These are phyloP conservation scores for Takifugu ocellatus DNA, from an alignment of 2,797 vertebrate species.

Conservation along the genomic window DNA sequence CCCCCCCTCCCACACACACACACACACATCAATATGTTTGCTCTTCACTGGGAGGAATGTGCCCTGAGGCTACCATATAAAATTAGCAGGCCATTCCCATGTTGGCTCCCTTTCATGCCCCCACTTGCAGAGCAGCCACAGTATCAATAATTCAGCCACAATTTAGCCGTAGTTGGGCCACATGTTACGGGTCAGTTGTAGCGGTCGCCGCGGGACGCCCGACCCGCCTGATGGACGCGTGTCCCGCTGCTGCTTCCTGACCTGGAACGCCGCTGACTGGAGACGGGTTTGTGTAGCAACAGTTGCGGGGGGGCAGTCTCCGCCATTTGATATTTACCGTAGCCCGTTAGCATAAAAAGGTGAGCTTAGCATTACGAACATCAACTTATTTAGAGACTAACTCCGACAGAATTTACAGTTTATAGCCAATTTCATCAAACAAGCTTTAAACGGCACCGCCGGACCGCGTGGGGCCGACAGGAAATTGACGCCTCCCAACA, in stretches of 20 bases:
- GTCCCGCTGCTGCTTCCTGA: constrained; percentile 3
- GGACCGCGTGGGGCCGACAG: constrained; percentile 36
- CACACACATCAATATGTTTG: constrained; percentile 75
- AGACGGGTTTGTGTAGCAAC: too few relatives aligned
- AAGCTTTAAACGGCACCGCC: too few relatives aligned
- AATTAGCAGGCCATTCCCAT: constrained; percentile 77
- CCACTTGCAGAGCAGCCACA: constrained; percentile 66
- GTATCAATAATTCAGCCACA: constrained; percentile 76
- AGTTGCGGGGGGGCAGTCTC: too few relatives aligned
- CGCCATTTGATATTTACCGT: too few relatives aligned
- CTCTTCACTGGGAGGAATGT: constrained; percentile 74
- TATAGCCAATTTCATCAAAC: too few relatives aligned
- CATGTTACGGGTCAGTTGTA: constrained; percentile 70
- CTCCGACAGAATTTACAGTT: too few relatives aligned
- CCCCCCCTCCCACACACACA: constrained; percentile 33
- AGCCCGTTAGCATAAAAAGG: too few relatives aligned
- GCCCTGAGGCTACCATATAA: constrained; percentile 74
- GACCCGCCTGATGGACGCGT: constrained; percentile 28
- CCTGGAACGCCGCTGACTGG: constrained; percentile 1
- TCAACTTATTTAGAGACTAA: too few relatives aligned
- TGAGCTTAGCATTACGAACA: too few relatives aligned
- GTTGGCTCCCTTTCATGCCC: constrained; percentile 73
- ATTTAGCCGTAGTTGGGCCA: constrained; percentile 69
- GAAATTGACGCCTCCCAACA: constrained; percentile 45
- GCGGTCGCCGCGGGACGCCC: constrained; percentile 21